Evolutionary conservation across 1,140 invertebrate species (phyloP).

Genomic region (Drosophila pseudoobscura): DNA sequence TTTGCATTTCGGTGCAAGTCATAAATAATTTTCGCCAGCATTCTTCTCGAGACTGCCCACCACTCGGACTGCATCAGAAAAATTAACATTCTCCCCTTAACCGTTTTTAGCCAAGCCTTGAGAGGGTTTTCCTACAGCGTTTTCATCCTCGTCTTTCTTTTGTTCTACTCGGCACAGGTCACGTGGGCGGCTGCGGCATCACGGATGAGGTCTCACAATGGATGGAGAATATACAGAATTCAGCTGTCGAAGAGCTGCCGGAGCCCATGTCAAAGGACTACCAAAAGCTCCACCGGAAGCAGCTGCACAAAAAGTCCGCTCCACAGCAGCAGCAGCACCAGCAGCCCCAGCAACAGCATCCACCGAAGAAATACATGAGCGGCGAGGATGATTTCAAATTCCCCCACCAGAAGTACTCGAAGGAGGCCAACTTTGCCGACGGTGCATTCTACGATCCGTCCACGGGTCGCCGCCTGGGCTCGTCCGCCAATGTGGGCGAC

Average conservation of each 20-base stretch:
- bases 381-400: constrained; percentile 80
- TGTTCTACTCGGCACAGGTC: constrained; percentile 85
- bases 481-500: constrained; percentile 60
- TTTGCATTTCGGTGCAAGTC: constrained; percentile 51
- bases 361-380: constrained; percentile 81
- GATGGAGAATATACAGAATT: constrained; percentile 96
- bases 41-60: constrained; percentile 4
- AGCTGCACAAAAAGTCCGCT: constrained; percentile 72
- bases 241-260: constrained; percentile 85
- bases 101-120: not conserved
- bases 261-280: constrained; percentile 82
- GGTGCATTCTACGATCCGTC: constrained; percentile 76
- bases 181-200: constrained; percentile 93
- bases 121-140: constrained; percentile 32
- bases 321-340: constrained; percentile 39
- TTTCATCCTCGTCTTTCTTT: constrained; percentile 12
- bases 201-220: constrained; percentile 93
- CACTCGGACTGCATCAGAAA: constrained; percentile 43
- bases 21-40: constrained; percentile 71
- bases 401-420: constrained; percentile 83
- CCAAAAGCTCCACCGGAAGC: constrained; percentile 73
- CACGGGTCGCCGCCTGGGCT: constrained; percentile 67
- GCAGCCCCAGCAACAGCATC: constrained; percentile 77
- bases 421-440: constrained; percentile 82
- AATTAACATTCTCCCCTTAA: constrained; percentile 45